Percentiles rank a stretch among this genome's conserved stretches.
Evolutionary conservation across 2,797 vertebrate genomes (phyloP).

Genomic region (Epinephelus awoara): DNA sequence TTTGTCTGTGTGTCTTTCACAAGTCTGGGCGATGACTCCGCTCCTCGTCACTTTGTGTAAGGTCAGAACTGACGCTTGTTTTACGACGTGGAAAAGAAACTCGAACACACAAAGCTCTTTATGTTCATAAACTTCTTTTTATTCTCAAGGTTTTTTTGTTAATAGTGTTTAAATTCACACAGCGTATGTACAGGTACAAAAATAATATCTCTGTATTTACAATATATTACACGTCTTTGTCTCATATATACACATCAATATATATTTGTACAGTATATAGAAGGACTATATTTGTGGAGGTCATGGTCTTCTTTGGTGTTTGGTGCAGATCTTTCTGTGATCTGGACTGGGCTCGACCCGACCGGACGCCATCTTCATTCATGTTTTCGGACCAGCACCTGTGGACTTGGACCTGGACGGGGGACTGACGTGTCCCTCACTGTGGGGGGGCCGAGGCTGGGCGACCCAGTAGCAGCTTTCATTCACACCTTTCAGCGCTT

Average conservation of each 20-base stretch:
- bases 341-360: constrained; percentile 47
- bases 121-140: constrained; percentile 71
- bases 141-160: constrained; percentile 69
- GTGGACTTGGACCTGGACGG: constrained; percentile 28
- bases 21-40: constrained; percentile 55
- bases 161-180: constrained; percentile 85
- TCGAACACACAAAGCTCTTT: constrained; percentile 12
- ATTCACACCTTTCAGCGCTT: constrained; percentile 37
- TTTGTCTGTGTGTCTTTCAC: constrained; percentile 32
- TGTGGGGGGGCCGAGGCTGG: constrained; percentile 29
- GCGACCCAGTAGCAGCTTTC: constrained; percentile 74
- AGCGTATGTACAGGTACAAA: constrained; percentile 83
- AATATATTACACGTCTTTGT: constrained; percentile 80
- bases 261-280: constrained; percentile 60
- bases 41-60: constrained; percentile 36
- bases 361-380: constrained; percentile 68
- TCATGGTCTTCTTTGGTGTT: constrained; percentile 46
- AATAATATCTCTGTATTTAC: constrained; percentile 87
- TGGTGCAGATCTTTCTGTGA: constrained; percentile 52
- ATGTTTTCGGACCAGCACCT: constrained; percentile 61
- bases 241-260: constrained; percentile 68
- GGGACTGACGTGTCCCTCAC: constrained; percentile 35
- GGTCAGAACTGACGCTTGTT: constrained; percentile 27
- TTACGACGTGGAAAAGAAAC: constrained; percentile 47
- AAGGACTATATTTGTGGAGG: constrained; percentile 45